phyloP scores from a whole-genome alignment of 2,888 invertebrate species.

The Athetis lepigone region DNA sequence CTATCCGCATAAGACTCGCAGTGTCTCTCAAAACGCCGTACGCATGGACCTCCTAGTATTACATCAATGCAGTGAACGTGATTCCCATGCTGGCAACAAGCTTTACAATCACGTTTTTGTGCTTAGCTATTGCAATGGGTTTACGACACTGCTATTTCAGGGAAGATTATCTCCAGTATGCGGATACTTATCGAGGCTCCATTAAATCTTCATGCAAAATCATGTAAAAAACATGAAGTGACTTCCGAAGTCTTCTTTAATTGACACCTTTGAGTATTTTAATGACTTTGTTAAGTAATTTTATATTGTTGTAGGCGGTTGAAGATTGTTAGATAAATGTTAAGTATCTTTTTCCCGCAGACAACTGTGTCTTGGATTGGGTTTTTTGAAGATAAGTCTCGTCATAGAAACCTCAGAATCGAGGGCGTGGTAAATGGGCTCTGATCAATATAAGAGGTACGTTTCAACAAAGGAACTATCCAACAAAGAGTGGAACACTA shows the following conservation, averaged over 20 bases:
- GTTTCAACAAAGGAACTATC: too few species aligned
- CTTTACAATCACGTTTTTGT: conserved; percentile 69
- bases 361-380: too few species aligned
- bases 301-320: not conserved
- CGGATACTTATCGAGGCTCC: conserved; percentile 27
- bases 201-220: conserved; percentile 12
- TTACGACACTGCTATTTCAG: conserved; percentile 41
- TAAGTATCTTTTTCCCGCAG: too few species aligned
- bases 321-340: too few species aligned
- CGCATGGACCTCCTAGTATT: conserved; percentile 63
- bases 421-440: too few species aligned
- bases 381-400: too few species aligned
- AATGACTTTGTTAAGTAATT: not conserved
- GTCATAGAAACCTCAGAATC: too few species aligned
- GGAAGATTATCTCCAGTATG: conserved; percentile 48
- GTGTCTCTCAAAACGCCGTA: conserved; percentile 11
- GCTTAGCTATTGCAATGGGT: conserved; percentile 59
- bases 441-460: too few species aligned
- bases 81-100: conserved; percentile 69
- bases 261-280: not conserved
- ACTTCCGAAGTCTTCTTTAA: not conserved
- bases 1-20: not conserved
- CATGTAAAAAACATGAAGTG: not conserved
- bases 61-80: conserved; percentile 73
- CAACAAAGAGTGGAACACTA: too few species aligned